phyloP scores from a whole-genome alignment of 2,888 invertebrate species.

The Brachyptera risi region DNA sequence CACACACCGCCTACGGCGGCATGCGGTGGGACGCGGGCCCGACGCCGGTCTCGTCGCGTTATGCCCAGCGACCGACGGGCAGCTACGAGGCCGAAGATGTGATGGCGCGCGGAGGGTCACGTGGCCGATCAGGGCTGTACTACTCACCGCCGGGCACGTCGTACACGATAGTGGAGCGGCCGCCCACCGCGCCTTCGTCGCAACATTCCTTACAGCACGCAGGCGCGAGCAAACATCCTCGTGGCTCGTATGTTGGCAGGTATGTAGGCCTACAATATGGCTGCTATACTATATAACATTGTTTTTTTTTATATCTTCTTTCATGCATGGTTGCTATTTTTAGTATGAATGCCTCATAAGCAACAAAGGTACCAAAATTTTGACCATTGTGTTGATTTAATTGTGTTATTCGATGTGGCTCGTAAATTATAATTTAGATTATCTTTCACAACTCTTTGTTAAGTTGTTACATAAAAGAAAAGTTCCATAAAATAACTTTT shows the following conservation, averaged over 20 bases:
- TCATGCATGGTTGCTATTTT: too few relatives aligned
- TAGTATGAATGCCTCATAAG: too few relatives aligned
- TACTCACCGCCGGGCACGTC: conserved; percentile 87
- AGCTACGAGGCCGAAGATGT: conserved; percentile 42
- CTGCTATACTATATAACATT: too few relatives aligned
- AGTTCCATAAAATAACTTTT: too few relatives aligned
- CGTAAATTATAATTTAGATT: too few relatives aligned
- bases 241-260: conserved; percentile 67
- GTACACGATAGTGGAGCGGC: conserved; percentile 82
- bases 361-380: too few relatives aligned
- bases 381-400: too few relatives aligned
- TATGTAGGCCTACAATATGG: too few relatives aligned
- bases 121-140: conserved; percentile 63
- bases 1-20: conserved; percentile 32
- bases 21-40: conserved; percentile 33
- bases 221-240: conserved; percentile 43
- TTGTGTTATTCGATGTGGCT: too few relatives aligned
- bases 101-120: conserved; percentile 48
- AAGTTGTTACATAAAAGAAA: too few relatives aligned
- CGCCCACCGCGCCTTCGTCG: conserved; percentile 23
- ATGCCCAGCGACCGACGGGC: conserved; percentile 36
- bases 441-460: too few relatives aligned
- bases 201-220: conserved; percentile 25
- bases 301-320: too few relatives aligned
- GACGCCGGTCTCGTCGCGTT: conserved; percentile 28